Conservation (phyloP, 2,888 invertebrate species). For the Patella pellucida region DNA sequence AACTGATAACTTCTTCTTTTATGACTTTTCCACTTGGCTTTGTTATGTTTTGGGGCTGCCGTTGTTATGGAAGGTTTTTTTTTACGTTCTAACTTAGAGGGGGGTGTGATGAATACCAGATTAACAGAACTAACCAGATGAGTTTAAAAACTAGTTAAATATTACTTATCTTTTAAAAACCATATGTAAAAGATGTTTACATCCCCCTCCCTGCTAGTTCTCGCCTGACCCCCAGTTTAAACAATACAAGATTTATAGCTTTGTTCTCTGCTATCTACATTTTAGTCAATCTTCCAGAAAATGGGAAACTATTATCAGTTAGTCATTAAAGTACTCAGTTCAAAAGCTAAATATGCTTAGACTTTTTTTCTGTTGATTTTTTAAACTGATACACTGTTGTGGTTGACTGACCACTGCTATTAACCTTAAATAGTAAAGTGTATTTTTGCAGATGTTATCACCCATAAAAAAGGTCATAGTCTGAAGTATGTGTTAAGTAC, state of each 20-base stretch:
- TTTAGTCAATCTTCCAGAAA: too few species aligned
- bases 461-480: too few species aligned
- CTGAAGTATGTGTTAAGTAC: too few species aligned
- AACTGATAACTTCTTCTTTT: neutral
- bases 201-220: neutral
- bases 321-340: too few species aligned
- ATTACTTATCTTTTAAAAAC: neutral
- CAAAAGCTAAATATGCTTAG: too few species aligned
- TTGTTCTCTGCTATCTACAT: neutral
- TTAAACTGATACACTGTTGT: too few species aligned
- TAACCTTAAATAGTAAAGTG: too few species aligned
- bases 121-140: neutral
- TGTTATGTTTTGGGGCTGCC: neutral
- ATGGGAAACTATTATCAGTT: too few species aligned
- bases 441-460: too few species aligned
- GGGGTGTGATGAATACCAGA: neutral
- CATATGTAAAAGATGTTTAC: neutral
- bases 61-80: neutral
- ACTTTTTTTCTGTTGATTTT: too few species aligned
- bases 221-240: neutral
- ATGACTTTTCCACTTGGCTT: neutral
- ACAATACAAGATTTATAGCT: neutral
- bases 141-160: conserved; percentile 5
- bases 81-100: neutral
- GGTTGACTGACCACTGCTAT: too few species aligned